These are phyloP conservation scores for Vultur gryphus DNA, from an alignment of 2,797 vertebrate genomes.

Conservation along the genomic window DNA sequence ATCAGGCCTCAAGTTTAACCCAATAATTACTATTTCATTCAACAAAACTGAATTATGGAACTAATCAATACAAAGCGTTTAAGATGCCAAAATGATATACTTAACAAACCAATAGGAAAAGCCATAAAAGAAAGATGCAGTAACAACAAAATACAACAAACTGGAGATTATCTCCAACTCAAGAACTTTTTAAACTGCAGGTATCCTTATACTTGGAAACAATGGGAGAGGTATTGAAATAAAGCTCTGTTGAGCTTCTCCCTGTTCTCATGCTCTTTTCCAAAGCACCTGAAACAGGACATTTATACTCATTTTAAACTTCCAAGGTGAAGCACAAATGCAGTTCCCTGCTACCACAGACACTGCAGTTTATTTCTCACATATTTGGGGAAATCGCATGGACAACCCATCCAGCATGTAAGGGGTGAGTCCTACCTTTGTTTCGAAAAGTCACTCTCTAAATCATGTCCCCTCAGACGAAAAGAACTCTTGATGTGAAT, in stretches of 20 bases:
- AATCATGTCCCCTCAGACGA: not conserved
- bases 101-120: not conserved
- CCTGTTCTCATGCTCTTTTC: not conserved
- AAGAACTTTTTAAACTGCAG: not conserved
- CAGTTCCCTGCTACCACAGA: not conserved
- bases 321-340: not conserved
- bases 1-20: not conserved
- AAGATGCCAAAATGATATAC: not conserved
- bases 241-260: not conserved
- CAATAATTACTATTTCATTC: not conserved
- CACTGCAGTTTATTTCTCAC: not conserved
- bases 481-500: not conserved
- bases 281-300: not conserved
- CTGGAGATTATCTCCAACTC: not conserved
- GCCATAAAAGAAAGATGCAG: not conserved
- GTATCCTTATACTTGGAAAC: not conserved
- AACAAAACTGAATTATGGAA: not conserved
- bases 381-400: not conserved
- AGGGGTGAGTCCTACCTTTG: not conserved
- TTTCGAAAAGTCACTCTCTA: not conserved
- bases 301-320: not conserved
- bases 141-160: not conserved
- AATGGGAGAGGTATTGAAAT: not conserved
- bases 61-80: not conserved
- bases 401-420: not conserved